Evolutionary conservation across 2,888 invertebrate species (phyloP), one percentile per base, ranked within the genome.

Genomic region (Dioctria rufipes): DNA sequence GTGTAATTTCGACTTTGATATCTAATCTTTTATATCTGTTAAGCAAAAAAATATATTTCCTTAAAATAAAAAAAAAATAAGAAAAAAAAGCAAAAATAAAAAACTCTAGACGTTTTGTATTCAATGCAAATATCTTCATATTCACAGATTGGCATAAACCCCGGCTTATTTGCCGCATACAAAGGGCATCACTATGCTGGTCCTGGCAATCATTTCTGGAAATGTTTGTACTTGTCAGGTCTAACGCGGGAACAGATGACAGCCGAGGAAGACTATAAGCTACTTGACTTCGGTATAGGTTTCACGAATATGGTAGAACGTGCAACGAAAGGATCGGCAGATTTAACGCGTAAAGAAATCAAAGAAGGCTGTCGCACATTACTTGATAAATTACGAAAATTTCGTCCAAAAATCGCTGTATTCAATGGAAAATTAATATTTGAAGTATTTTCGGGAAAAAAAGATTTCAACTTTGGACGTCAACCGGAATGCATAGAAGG

Each of bases 171-270:
- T 90, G 98, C 98, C 84, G 98, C 98, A 83, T 98, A 97, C 91
- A 97, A 98, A 90, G 98, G 98, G 3, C 98, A 98, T 90, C 98
- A 99, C 90, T 99, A 99, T 91, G 98, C 98, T 78, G 98, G 98
- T 77, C 98, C 98, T 66, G 98, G 98, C 66, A 99, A 99, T 91
- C 99, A 99, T 91, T 98, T 99, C 91, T 99, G 98, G 98, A 98
- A 98, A 91, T 98, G 98, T 89, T 91, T 98, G 83, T 98, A 96
- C 90, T 91, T 98, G 84, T 96, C 98, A 69, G 98, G 98, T 5
- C 92, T 99, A 81, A 98, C 98, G 13, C 93, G 96, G 81, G 97
- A 98, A 87, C 98, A 97, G 88, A 95, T 98, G 94, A 97, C 95
- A 86, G 97, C 98, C 3, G 97, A 98, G 86, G 98, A 98, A 89